These are phyloP conservation scores for Nyctibius grandis DNA, from an alignment of 2,797 vertebrate species.

Conservation along the genomic window DNA sequence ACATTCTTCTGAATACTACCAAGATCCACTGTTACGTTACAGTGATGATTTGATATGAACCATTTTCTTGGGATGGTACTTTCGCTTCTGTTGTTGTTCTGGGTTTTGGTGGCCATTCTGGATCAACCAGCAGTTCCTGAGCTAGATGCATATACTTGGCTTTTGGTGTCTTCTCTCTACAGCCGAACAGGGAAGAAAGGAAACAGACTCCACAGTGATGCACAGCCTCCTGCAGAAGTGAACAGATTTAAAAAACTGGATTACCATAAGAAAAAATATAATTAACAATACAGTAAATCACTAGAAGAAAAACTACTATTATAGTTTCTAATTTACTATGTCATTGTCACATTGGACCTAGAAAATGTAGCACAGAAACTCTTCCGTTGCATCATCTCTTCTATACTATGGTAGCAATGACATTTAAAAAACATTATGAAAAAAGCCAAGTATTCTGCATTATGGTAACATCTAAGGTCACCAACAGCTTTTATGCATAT, in stretches of 20 bases:
- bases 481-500: background rate
- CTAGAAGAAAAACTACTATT: background rate
- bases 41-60: conserved; percentile 81
- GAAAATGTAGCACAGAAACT: background rate
- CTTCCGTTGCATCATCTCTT: background rate
- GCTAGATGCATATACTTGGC: conserved; percentile 96
- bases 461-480: background rate
- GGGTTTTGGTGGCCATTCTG: conserved; percentile 97
- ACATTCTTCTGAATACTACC: conserved; percentile 44
- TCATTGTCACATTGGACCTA: background rate
- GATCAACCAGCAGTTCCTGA: conserved; percentile 92
- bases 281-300: background rate
- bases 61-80: conserved; percentile 76
- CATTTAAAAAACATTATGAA: background rate
- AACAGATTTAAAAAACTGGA: background rate
- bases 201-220: conserved; percentile 75
- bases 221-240: conserved; percentile 73
- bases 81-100: conserved; percentile 95
- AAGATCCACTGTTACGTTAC: conserved; percentile 77
- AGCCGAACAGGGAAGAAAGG: conserved; percentile 77
- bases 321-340: background rate
- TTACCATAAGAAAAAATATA: background rate
- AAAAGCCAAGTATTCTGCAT: background rate
- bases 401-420: background rate
- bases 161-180: conserved; percentile 80